Percentiles rank a stretch among this genome's conserved stretches.
Evolutionary conservation across 2,113 vertebrate genomes (phyloP).

Genomic region (Ovis canadensis): DNA sequence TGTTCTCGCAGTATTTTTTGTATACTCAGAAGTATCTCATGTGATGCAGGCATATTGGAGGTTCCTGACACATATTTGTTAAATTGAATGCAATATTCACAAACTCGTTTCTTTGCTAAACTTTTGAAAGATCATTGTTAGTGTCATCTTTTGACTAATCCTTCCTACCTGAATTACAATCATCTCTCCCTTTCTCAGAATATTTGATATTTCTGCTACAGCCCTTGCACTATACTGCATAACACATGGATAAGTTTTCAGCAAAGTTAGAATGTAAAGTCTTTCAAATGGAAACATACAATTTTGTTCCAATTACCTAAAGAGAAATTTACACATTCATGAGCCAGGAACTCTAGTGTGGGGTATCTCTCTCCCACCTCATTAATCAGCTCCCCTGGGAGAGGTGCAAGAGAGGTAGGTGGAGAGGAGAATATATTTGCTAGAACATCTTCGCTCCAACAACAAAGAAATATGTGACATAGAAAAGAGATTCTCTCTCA

Average conservation of each 20-base stretch:
- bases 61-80: not conserved
- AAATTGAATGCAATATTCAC: not conserved
- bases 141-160: not conserved
- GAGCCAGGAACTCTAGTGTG: not conserved
- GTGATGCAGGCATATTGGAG: not conserved
- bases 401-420: rapidly evolving
- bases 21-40: no score
- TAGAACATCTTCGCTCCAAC: not conserved
- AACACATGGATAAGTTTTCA: not conserved
- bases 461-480: not conserved
- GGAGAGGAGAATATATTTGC: not conserved
- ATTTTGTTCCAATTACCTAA: not conserved
- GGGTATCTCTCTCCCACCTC: not conserved
- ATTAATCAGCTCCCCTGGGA: no score
- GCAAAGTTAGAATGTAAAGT: not conserved
- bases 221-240: not conserved
- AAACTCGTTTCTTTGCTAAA: not conserved
- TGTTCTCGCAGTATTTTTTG: not conserved
- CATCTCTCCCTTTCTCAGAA: not conserved
- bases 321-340: not conserved
- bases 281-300: not conserved
- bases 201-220: not conserved
- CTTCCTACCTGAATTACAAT: not conserved
- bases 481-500: not conserved
- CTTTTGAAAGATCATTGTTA: not conserved